Evolutionary conservation across 2,797 vertebrate species (phyloP), one percentile per base, ranked within the genome.

Genomic region (Tolypeutes matacus): DNA sequence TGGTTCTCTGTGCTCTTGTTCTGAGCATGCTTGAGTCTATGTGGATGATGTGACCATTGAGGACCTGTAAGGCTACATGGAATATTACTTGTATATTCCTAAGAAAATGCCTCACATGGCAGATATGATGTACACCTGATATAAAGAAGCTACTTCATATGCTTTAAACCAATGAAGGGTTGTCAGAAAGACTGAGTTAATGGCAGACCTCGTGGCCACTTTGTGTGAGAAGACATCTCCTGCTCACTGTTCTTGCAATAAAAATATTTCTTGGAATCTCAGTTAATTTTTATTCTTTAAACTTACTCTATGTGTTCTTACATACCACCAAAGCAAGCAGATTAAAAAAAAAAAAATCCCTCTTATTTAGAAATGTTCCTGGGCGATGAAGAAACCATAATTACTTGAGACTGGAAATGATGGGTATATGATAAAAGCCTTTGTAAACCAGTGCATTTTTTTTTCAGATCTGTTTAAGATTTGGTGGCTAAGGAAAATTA

Each of bases 51-150:
- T 99, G 97, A 99, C 99, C 77, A 99, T 99, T 98, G 99, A 99
- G 98, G 99, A 99, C 98, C 99, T 99, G 84, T 99, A 99, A 0
- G 99, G 99, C 76, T 99, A 99, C 98, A 99, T 99, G 99, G 99
- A 99, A 97, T 99, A 99, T 97, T 99, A 99, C 97, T 98, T 99
- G 56, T 99, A 99, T 98, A 99, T 99, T 97, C 99, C 99, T 96
- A 99, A 99, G 98, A 99, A 99, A 98, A 99, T 99, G 99, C 99
- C 99, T 7, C 99, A 99, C 98, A 99, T 99, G 99, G 99, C 99
- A 5, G 99, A 99, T 98, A 99, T 99, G 99, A 99, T 99, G 99
- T 99, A 99, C 98, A 99, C 99, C 97, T 99, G 98, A 99, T 83
- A 97, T 80, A 75, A 84, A 27, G 1, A 72, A 84, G 92, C 76